Base-by-base conservation (phyloP, 2,888 invertebrate genomes). In the Drosophila sordidula region DNA sequence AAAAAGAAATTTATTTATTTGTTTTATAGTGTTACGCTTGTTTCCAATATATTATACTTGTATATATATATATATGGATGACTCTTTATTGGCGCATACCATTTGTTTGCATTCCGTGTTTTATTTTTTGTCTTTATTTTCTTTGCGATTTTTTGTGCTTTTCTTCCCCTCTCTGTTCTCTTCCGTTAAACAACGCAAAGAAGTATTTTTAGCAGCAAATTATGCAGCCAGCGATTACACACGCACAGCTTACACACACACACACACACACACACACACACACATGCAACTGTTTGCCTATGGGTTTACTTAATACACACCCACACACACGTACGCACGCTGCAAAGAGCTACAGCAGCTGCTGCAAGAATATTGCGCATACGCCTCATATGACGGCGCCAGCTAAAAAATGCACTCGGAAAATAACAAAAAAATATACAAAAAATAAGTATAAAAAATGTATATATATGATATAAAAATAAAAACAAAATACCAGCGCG, bases 141-240 rank as follows among this genome's bases (percentile, higher is more conserved):
- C n/a, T 65, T 25, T 38, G 4, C 25, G 34, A 59, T 51, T 41
- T 45, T 46, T 3, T 25, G 5, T 42, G 39, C 3, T 14, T n/a
- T 56, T 46, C 11, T 32, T 12, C 46, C 5, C 3, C 4, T 38
- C 18, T 12, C 18, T n/a, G 54, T 45, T 42, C 36, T 38, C 51
- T 55, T 47, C 36, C 52, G 32, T 62, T 55, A 26, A 70, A 68
- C 62, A 72, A 63, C 34, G 66, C 56, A 80, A 83, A 79, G 84
- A 86, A 86, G 84, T 86, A 79, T 86, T 83, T 83, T 83, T 79
- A 80, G 68, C 49, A 66, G 86, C 78, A 72, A 82, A 76, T 75
- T 70, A 70, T 68, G 64, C 73, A 70, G 71, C 72, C 69, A 72
- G 69, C 72, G 65, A 68, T 47, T 54, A 69, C 42, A 56, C 51